These are phyloP conservation scores for Mesorhabditis sp. DNA, from an alignment of 2,888 invertebrate species.

Conservation along the genomic window DNA sequence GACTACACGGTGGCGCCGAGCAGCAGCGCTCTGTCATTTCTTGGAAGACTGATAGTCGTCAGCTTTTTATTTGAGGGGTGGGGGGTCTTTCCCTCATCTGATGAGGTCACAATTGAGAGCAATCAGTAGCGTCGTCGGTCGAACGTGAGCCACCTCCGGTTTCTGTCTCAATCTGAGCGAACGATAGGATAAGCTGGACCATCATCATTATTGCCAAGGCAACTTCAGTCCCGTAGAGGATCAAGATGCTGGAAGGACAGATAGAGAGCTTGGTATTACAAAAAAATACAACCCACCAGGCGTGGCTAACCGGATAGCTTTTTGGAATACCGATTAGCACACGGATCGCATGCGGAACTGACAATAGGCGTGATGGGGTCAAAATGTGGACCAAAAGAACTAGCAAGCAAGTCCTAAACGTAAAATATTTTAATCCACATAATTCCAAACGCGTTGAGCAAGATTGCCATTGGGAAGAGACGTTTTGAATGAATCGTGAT, in stretches of 20 bases:
- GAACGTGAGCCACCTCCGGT: background rate
- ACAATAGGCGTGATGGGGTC: background rate
- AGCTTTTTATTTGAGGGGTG: background rate
- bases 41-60: background rate
- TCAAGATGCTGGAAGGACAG: background rate
- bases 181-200: background rate
- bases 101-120: slow-evolving; percentile 3
- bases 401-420: background rate
- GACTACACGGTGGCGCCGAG: background rate
- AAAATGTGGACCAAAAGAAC: background rate
- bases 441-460: background rate
- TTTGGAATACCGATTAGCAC: background rate
- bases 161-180: background rate
- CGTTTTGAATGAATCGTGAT: background rate
- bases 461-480: background rate
- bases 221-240: background rate
- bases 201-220: background rate
- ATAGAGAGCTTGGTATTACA: background rate
- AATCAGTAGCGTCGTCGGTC: background rate
- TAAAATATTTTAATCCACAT: background rate
- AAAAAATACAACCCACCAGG: background rate
- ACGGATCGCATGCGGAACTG: background rate
- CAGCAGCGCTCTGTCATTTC: background rate
- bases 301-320: background rate
- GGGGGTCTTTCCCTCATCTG: background rate